Evolutionary conservation across 2,797 vertebrate species (phyloP), one percentile per base, ranked within the genome.

Genomic region (Amblyraja radiata): DNA sequence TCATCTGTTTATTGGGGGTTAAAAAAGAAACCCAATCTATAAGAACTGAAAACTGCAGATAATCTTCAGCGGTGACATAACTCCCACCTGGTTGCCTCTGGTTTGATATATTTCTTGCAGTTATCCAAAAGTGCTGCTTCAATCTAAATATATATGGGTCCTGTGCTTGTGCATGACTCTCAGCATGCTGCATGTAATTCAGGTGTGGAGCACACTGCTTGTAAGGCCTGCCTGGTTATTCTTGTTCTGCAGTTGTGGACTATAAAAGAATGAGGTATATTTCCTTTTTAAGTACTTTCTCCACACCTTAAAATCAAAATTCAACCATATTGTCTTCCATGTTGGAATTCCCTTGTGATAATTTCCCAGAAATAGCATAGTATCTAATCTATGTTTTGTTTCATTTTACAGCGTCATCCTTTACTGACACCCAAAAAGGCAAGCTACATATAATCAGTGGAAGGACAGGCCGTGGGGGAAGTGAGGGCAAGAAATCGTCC

Each of bases 321-420:
- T 68, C 6, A 32, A 14, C n/a, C 61, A 61, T 88, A 68, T 36
- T 88, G 18, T 88, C 46, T 18, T 32, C 6, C 1, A 14, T 32
- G 1, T n/a, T 88, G 61, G 61, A 65, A n/a, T 0, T 65, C 84
- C 84, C 84, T 88, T 32, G 84, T 88, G n/a, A 36, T 88, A 65
- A 88, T 88, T 68, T 68, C 84, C 84, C n/a, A 88, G 61, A 32
- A 86, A 86, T 28, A 86, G 83, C 10, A 54, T 58, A 84, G 25
- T 61, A 25, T 58, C 61, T 84, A n/a, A 11, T n/a, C 81, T 58
- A 63, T 63, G 25, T 86, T 86, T 86, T 86, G 23, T 61, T 86
- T 86, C 54, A 86, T 13, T 46, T 63, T 58, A 84, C 0, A 83
- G 23, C 11, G 54, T 84, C 81, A 61, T 54, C 21, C 7, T 81